A percentile compares a stretch with the other conserved stretches of the same genome.
phyloP scores from a whole-genome alignment of 1,140 invertebrate species.

The Pseudachorutes palmiensis region DNA sequence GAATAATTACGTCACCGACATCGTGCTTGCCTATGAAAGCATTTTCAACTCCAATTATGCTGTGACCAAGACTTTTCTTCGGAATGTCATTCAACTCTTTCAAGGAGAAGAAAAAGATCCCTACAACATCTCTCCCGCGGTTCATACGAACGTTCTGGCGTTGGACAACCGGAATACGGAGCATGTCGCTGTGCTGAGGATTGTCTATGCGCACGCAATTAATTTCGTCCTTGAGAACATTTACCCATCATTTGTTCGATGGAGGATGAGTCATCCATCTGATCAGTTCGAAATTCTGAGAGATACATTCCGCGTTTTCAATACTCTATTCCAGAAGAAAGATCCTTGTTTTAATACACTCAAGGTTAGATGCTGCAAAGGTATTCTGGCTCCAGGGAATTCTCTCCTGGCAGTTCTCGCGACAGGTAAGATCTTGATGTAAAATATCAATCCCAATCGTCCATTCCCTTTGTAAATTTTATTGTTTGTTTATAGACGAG shows the following conservation, averaged over 20 bases:
- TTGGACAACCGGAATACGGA: background rate
- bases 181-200: background rate
- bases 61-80: constrained; percentile 21
- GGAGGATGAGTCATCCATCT: constrained; percentile 13
- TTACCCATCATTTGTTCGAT: constrained; percentile 16
- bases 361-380: constrained; percentile 2
- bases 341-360: constrained; percentile 2
- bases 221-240: constrained; percentile 31
- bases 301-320: background rate
- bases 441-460: too few species aligned
- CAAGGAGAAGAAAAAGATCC: constrained; percentile 12
- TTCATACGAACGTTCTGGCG: background rate
- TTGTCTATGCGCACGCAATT: constrained; percentile 7
- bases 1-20: constrained; percentile 11
- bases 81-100: constrained; percentile 14
- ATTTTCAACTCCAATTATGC: constrained; percentile 1
- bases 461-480: background rate
- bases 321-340: background rate
- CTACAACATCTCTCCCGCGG: background rate
- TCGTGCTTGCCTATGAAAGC: constrained; percentile 29
- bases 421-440: background rate
- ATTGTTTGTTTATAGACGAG: background rate
- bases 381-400: constrained; percentile 5
- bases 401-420: background rate
- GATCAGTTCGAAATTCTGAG: background rate